Evolutionary conservation across 2,113 vertebrate genomes (phyloP).

Genomic region (Ammospiza caudacuta): DNA sequence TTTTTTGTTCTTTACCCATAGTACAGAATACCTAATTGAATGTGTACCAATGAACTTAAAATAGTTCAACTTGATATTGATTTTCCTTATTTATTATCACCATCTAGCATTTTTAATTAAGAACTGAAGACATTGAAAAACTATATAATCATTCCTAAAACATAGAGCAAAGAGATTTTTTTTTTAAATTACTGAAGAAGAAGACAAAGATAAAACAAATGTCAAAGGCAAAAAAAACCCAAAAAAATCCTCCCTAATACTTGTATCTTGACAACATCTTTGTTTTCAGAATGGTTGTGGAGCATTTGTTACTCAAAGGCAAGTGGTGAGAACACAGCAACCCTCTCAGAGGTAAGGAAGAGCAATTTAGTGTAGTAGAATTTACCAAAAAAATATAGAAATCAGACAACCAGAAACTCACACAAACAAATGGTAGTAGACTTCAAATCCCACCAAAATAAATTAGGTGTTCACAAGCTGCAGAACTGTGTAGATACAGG

Average conservation of each 20-base stretch:
- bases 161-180: background rate
- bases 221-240: background rate
- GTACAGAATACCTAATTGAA: background rate
- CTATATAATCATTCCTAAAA: background rate
- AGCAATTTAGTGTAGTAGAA: background rate
- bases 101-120: conserved; percentile 15
- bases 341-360: background rate
- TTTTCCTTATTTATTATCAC: background rate
- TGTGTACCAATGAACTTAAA: background rate
- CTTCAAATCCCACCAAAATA: background rate
- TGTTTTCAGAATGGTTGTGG: background rate
- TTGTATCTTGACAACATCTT: background rate
- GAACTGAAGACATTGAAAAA: background rate
- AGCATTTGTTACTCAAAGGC: background rate
- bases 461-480: background rate
- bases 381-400: background rate
- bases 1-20: background rate
- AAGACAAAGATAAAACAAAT: background rate
- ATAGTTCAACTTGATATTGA: background rate
- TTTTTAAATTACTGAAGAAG: background rate
- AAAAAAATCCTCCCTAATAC: background rate
- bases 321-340: background rate
- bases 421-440: background rate
- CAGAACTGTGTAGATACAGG: background rate
- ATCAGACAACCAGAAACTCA: background rate